Base-by-base conservation (phyloP, 2,113 vertebrate species). In the Bubo bubo region DNA sequence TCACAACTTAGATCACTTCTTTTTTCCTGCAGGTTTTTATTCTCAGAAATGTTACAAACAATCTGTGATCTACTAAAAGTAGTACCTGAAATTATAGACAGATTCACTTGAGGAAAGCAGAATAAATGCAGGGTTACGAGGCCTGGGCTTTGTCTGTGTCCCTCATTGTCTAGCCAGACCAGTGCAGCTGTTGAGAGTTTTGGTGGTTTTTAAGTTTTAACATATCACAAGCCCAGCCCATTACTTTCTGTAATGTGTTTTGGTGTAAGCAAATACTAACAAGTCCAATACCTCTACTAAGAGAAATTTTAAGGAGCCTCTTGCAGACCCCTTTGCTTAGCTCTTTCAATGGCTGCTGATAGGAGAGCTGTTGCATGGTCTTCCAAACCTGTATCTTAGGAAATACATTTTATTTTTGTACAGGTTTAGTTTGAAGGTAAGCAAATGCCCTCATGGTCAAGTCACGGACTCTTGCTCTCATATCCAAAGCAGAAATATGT, bases 71-170 rank as follows among this genome's bases (percentile, higher is more conserved):
- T 93, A 7, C 86, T 75, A 72, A 71, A 92, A 95, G 56, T 28
- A 77, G 79, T 89, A 87, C 34, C 30, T 86, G 63, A 91, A 94
- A 94, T 93, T 76, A 94, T 39, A 63, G 35, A 60, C n/a, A 86
- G 76, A 77, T 81, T 79, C 56, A 75, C 30, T 77, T 92, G 52
- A 74, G 47, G 52, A 95, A 77, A 43, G 55, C 55, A 58, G 50
- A 80, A 88, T 70, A 86, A 95, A 70, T 50, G 16, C 26, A 93
- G 52, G 74, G n/a, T 59, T 92, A 55, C 0, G 4, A 90, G 58
- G 47, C 23, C 32, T 47, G 34, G 27, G 9, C 47, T 83, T 82
- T 88, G 5, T 79, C 43, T 7, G 1, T 35, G 23, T 62, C 22
- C 28, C 28, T 86, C 30, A 58, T 43, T 83, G 68, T 47, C 50